A percentile compares a stretch with the other conserved stretches of the same genome.
These are phyloP conservation scores for Chlamydotis undulata DNA, from an alignment of 2,113 vertebrate genomes.

Conservation along the genomic window DNA sequence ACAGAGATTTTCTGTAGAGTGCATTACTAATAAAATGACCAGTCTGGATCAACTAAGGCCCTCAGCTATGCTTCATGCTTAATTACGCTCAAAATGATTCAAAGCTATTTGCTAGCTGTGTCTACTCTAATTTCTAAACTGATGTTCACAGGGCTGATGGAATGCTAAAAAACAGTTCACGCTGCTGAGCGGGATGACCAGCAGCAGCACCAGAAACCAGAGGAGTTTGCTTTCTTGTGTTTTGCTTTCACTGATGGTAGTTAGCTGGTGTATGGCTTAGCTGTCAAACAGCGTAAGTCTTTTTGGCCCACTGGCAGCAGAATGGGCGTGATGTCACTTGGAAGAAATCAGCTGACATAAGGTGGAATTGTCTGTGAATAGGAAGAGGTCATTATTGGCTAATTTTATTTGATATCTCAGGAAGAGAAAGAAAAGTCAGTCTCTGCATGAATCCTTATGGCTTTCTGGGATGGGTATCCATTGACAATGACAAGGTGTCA, in stretches of 20 bases:
- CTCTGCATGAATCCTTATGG: constrained; percentile 56
- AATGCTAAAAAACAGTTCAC: not conserved
- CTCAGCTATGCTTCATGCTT: constrained; percentile 57
- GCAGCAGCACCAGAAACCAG: constrained; percentile 11
- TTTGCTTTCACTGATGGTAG: not conserved
- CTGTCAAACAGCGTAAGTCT: constrained; percentile 62
- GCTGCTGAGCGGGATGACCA: not conserved
- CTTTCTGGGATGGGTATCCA: constrained; percentile 55
- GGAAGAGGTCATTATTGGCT: constrained; percentile 66
- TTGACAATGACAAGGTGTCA: constrained; percentile 72
- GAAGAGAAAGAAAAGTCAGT: constrained; percentile 62
- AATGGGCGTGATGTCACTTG: constrained; percentile 32
- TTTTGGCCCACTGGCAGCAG: constrained; percentile 49
- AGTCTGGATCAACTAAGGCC: constrained; percentile 60
- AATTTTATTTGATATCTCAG: constrained; percentile 60
- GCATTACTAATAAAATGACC: constrained; percentile 50
- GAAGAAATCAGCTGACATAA: constrained; percentile 73
- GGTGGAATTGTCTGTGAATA: constrained; percentile 68
- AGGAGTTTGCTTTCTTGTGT: not conserved
- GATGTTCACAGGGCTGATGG: constrained; percentile 2
- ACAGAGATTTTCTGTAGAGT: not conserved
- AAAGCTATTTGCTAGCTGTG: constrained; percentile 48
- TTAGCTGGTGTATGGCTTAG: constrained; percentile 30
- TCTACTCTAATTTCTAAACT: constrained; percentile 51
- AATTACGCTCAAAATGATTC: constrained; percentile 62